These are phyloP conservation scores for Pocillopora meandrina DNA, from an alignment of 92 coral and sea anemone species.

Conservation along the genomic window DNA sequence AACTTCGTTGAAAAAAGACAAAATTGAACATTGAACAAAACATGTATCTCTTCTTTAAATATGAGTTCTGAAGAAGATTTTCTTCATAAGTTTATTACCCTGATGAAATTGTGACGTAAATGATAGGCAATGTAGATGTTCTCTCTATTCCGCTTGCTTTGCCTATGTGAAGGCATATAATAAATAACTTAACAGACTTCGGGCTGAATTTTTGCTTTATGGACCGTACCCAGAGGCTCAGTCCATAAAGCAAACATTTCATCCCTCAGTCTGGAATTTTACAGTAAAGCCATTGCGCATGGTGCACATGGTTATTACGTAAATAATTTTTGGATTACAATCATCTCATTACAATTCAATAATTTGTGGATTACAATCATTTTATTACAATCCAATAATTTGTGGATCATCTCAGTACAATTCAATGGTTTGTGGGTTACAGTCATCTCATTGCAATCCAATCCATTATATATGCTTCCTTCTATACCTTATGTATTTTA, in stretches of 20 bases:
- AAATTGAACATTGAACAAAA: neutral
- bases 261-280: conserved; percentile 14
- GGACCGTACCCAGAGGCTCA: conserved; percentile 18
- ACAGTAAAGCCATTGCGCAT: neutral
- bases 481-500: too few species aligned
- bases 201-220: conserved; percentile 22
- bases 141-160: conserved; percentile 1
- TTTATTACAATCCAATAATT: too few species aligned
- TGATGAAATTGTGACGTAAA: neutral
- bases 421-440: too few species aligned
- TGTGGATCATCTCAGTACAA: too few species aligned
- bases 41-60: conserved; percentile 1
- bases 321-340: neutral
- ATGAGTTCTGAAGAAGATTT: conserved; percentile 7
- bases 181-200: neutral
- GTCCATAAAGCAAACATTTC: neutral
- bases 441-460: too few species aligned
- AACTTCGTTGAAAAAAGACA: neutral
- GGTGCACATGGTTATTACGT: neutral
- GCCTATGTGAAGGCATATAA: neutral
- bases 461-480: too few species aligned
- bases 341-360: too few species aligned
- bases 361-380: too few species aligned
- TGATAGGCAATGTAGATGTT: conserved; percentile 12
- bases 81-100: conserved; percentile 3